Base-by-base conservation (phyloP, 2,113 vertebrate genomes). In the Speoplatyrhinus poulsoni region DNA sequence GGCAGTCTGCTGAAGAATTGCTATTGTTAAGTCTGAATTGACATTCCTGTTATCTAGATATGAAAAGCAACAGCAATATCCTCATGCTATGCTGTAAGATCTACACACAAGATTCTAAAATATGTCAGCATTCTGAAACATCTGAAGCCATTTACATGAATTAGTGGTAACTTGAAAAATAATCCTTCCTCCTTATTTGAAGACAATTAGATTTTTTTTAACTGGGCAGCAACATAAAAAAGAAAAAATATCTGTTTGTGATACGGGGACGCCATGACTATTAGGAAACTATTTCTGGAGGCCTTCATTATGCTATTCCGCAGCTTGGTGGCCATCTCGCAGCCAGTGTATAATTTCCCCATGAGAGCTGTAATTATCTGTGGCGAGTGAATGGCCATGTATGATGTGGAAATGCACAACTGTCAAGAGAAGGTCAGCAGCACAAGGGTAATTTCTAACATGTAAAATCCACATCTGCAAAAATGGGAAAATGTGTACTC, bases 301-400 rank as follows among this genome's bases (percentile, higher is more conserved):
- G 82, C 70, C 75, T 68, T 91, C 83, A 86, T 88, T 89, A 87
- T 87, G 81, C 80, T 85, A 87, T 90, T 92, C 87, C 85, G 87
- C 90, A 87, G 88, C 89, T 87, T 83, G 84, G 79, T 89, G 84
- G 90, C 90, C 60, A 89, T 87, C 76, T 80, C 80, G 62, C 69
- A 68, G 74, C 82, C 82, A 86, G 80, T 82, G 85, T 91, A 87
- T 90, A 91, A 93, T 93, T 92, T 92, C 69, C 82, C 70, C 80
- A 62, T 77, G 78, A 91, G 85, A 83, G 79, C 88, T 90, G 67
- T 92, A 92, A 93, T 93, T 92, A 92, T 87, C 73, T 84, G 79
- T 85, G 74, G 82, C 77, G 82, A 82, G 87, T 88, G 82, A 91
- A 90, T 87, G 82, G 74, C 72, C 70, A 41, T 59, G 79, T 85